These are phyloP conservation scores for Pomatostomus ruficeps DNA, from an alignment of 2,113 vertebrate genomes.

Conservation along the genomic window DNA sequence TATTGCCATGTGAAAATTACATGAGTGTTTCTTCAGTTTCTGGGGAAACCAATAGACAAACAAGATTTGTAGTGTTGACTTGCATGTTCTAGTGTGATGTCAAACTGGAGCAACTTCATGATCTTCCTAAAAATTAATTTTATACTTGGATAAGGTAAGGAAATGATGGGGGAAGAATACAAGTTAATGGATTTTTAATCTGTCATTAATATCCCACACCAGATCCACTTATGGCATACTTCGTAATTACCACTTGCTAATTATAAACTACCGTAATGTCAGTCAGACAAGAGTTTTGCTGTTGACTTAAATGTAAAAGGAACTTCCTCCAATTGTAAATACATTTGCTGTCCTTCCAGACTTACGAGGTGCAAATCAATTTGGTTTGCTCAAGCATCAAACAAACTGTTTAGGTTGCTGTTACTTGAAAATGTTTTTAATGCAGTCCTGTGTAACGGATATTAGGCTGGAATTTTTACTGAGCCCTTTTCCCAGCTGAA, in stretches of 20 bases:
- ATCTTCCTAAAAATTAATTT: not conserved
- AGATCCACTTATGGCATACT: not conserved
- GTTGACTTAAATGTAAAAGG: not conserved
- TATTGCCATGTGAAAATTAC: not conserved
- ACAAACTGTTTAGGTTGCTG: not conserved
- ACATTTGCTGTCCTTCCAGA: not conserved
- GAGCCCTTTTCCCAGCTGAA: not conserved
- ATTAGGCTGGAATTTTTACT: not conserved
- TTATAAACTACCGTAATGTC: not conserved
- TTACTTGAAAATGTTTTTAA: not conserved
- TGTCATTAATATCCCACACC: not conserved
- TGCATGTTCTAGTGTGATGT: not conserved
- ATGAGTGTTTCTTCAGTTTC: not conserved
- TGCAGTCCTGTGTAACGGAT: not conserved
- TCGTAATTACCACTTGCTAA: not conserved
- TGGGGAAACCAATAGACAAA: not conserved
- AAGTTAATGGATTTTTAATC: not conserved
- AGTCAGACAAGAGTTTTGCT: not conserved
- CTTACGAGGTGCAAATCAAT: not conserved
- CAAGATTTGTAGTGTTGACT: not conserved
- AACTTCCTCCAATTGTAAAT: not conserved
- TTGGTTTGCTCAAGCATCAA: not conserved
- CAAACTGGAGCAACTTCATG: not conserved
- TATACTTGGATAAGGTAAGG: not conserved
- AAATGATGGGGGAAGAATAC: not conserved